Base-by-base conservation (phyloP, 2,888 invertebrate species). In the Agrotis puta region DNA sequence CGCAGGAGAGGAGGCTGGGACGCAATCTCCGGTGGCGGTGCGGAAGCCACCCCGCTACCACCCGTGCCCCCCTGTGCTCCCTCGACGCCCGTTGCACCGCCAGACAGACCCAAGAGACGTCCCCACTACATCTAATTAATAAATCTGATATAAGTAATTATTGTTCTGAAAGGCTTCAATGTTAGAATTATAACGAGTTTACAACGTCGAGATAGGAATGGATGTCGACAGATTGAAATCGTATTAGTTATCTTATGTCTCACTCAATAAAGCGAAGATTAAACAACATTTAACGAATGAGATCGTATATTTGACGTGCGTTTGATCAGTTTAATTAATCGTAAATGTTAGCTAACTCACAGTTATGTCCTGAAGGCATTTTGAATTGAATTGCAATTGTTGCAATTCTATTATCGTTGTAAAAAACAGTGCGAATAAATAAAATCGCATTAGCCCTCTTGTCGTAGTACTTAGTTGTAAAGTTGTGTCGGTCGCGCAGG, bases 1-100 rank as follows among this genome's bases (percentile, higher is more conserved):
- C 92, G 93, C 92, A 92, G 92, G 94, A 94, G 94, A 92, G 92
- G 94, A 94, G 94, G 94, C 92, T 91, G 92, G 91, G 89, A 90
- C 88, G 94, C 93, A 94, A 95, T 95, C 95, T 95, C 95, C 95
- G 95, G 95, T 92, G 89, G 87, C 88, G 87, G 86, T 86, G 88
- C 90, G 90, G 90, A 90, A 89, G 84, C 88, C 85, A 76, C 87
- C 88, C 82, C 61, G 79, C 78, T 74, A 74, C 77, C 65, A 39
- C 64, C 51, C 50, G 14, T 9, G 6, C 11, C 24, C 56, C 24
- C 39, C 9, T 6, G 75, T 53, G 66, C 39, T 63, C 59, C 74
- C 71, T 57, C 20, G 64, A 57, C 73, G 71, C 79, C 79, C 87
- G 78, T 68, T 87, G 87, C 88, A 88, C 82, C 85, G 87, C 87